Conservation (phyloP, 2,797 vertebrate genomes). For the Cheirogaleus major region DNA sequence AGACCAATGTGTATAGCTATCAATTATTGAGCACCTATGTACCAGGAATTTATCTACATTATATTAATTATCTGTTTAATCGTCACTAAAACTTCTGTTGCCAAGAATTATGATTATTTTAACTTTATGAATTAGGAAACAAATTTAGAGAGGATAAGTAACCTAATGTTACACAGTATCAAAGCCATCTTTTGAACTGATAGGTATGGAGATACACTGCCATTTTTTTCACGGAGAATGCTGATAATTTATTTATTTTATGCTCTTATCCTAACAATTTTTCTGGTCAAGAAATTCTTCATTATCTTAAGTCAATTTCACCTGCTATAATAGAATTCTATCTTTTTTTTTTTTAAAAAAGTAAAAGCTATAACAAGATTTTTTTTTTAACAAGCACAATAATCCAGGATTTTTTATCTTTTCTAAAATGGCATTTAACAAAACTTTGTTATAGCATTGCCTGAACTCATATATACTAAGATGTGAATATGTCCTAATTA, state of each 20-base stretch:
- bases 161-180: not conserved
- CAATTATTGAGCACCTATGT: not conserved
- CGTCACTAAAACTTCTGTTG: not conserved
- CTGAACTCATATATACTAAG: not conserved
- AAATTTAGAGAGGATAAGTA: not conserved
- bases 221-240: not conserved
- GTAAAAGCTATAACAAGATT: not conserved
- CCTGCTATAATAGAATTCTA: not conserved
- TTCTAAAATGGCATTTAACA: not conserved
- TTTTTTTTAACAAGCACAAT: slow-evolving; percentile 27
- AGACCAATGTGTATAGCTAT: not conserved
- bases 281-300: not conserved
- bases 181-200: not conserved
- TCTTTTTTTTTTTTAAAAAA: not conserved
- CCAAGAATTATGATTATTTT: not conserved
- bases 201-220: not conserved
- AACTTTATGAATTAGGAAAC: not conserved
- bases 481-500: not conserved
- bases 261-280: not conserved
- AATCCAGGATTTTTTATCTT: not conserved
- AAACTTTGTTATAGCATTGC: not conserved
- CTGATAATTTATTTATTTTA: not conserved
- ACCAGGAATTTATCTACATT: not conserved
- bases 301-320: not conserved
- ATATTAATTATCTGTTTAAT: not conserved